Conservation (phyloP, 2,797 vertebrate species). For the Acanthopagrus latus region DNA sequence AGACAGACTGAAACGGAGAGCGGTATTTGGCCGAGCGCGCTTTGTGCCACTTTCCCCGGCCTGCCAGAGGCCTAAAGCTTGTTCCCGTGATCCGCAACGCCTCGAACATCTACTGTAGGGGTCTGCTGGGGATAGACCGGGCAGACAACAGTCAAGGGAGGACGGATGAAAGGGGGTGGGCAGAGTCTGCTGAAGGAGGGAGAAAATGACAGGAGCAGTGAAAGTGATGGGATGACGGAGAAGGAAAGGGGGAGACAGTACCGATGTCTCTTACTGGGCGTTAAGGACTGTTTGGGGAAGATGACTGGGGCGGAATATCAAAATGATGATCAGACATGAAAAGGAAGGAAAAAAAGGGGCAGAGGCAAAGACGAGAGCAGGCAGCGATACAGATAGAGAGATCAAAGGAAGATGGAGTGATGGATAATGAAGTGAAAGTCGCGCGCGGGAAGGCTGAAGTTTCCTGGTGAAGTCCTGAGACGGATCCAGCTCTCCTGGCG, state of each 20-base stretch:
- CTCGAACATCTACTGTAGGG: conserved; percentile 1
- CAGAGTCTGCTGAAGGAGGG: conserved; percentile 2
- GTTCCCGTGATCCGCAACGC: conserved; percentile 3
- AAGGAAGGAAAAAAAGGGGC: conserved; percentile 7
- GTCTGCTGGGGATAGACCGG: conserved; percentile 13
- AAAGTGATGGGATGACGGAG: conserved; percentile 19
- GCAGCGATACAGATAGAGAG: conserved; percentile 8
- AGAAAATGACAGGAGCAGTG: conserved; percentile 2
- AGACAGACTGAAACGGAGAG: conserved; percentile 13
- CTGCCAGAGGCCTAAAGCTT: conserved; percentile 9
- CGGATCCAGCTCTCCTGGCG: conserved; percentile 13
- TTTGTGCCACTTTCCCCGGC: background rate
- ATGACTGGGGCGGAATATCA: conserved; percentile 31
- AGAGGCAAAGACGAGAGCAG: conserved; percentile 17
- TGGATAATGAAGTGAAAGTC: conserved; percentile 26
- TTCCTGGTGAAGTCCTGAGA: conserved; percentile 15
- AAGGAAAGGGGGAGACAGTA: background rate
- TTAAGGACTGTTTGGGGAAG: conserved; percentile 12
- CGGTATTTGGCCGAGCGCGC: background rate
- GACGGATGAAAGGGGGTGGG: conserved; percentile 8
- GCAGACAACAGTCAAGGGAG: conserved; percentile 32
- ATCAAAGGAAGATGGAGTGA: conserved; percentile 42
- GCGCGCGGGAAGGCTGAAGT: conserved; percentile 16
- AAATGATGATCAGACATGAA: conserved; percentile 36
- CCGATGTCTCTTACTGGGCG: background rate